These are phyloP conservation scores for Oscheius sp. DNA, from an alignment of 1,140 invertebrate genomes.

Conservation along the genomic window DNA sequence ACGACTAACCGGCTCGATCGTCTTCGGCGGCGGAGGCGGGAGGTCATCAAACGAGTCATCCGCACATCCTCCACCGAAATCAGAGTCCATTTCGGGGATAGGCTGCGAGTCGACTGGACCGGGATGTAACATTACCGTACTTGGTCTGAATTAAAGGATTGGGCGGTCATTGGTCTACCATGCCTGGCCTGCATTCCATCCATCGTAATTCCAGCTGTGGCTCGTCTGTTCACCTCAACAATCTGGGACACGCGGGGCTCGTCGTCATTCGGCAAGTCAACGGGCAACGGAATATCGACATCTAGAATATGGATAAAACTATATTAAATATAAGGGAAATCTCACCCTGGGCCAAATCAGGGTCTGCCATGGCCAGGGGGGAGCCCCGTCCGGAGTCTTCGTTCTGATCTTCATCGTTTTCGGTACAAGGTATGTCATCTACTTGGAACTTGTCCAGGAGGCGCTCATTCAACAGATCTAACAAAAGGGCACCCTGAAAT, in stretches of 20 bases:
- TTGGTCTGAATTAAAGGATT: not conserved
- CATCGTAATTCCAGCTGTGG: not conserved
- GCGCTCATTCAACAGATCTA: conserved; percentile 37
- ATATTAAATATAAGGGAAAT: not conserved
- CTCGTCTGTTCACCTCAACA: not conserved
- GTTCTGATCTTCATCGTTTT: not conserved
- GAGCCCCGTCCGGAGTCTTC: not conserved
- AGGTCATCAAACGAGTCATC: conserved; percentile 35
- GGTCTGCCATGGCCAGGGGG: too few species aligned
- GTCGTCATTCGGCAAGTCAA: too few species aligned
- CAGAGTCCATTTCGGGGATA: not conserved
- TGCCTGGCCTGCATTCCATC: too few species aligned
- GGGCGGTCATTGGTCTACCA: too few species aligned
- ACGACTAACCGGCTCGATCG: not conserved
- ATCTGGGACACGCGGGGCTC: too few species aligned
- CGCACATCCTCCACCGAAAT: conserved; percentile 28
- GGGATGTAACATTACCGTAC: not conserved
- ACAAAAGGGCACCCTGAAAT: conserved; percentile 25
- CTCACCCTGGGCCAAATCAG: not conserved
- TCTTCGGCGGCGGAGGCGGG: conserved; percentile 14
- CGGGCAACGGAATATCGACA: too few species aligned
- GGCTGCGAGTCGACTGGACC: not conserved
- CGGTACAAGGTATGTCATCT: too few species aligned
- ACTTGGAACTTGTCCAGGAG: conserved; percentile 30
- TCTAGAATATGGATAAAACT: not conserved